Conservation (phyloP, 2,888 invertebrate genomes). For the Leptinotarsa tumamoca region DNA sequence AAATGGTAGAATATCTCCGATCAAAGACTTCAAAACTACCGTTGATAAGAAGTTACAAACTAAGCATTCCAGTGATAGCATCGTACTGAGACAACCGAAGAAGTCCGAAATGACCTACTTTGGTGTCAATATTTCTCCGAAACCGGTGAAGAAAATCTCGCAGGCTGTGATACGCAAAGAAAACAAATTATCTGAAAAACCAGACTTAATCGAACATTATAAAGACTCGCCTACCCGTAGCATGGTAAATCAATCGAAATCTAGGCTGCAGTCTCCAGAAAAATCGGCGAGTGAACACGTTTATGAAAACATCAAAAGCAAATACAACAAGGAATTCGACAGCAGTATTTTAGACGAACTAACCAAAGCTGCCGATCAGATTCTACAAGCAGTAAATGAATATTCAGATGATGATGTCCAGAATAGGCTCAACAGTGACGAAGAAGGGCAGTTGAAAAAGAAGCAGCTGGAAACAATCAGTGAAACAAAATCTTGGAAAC, state of each 20-base stretch:
- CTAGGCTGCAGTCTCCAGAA: constrained; percentile 43
- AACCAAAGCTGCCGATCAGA: constrained; percentile 72
- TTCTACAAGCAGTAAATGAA: constrained; percentile 70
- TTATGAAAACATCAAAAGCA: constrained; percentile 62
- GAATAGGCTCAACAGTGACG: constrained; percentile 59
- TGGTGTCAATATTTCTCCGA: constrained; percentile 59
- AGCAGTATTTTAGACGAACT: constrained; percentile 70
- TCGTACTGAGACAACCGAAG: constrained; percentile 63
- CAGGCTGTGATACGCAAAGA: constrained; percentile 54
- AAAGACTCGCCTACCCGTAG: constrained; percentile 43
- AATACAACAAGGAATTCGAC: constrained; percentile 57
- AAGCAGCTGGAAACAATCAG: constrained; percentile 63
- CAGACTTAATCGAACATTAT: constrained; percentile 58
- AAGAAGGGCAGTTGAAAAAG: constrained; percentile 57
- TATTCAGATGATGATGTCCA: constrained; percentile 68
- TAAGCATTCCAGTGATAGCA: constrained; percentile 49
- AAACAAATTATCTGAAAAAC: constrained; percentile 56
- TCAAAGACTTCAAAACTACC: constrained; percentile 42
- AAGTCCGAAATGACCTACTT: constrained; percentile 65
- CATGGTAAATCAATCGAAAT: constrained; percentile 31
- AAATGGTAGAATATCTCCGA: constrained; percentile 34
- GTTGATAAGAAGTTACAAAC: constrained; percentile 42
- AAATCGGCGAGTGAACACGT: constrained; percentile 52
- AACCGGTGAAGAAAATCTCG: constrained; percentile 49
- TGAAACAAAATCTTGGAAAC: constrained; percentile 64